Base-by-base conservation (phyloP, 2,888 invertebrate species). In the Tetranychus truncatus region DNA sequence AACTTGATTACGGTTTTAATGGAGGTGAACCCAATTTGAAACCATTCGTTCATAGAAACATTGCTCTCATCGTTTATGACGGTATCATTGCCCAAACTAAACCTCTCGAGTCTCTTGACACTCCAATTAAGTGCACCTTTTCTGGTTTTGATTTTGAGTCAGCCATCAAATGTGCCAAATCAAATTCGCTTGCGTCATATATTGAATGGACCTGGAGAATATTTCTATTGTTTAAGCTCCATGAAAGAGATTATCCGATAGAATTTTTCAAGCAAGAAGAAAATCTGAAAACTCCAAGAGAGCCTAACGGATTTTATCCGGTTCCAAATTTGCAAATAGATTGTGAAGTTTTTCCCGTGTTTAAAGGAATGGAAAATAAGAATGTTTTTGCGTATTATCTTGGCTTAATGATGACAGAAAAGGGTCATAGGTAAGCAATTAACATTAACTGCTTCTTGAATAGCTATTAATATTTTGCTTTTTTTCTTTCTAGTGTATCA, bases 151-250 rank as follows among this genome's bases (percentile, higher is more conserved):
- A 65, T 65, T 73, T 65, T 24, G 66, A 73, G 15, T 21, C 20
- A 9, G 21, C 45, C 20, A 55, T 73, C 1, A 65, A 73, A 20
- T 65, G 55, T 73, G 73, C 73, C 9, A 73, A 46, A 66, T n/a
- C 55, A 15, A 34, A n/a, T 21, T 18, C 46, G 8, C 18, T 21
- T 6, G 20, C 21, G 3, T 11, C 9, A 18, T 74, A 66, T 44
- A 44, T 65, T n/a, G 65, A 74, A 74, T 77, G 76, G 76, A 46
- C 65, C 73, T 77, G 77, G 77, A 66, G 76, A 71, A 72, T 66
- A 24, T 74, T 76, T n/a, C 66, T 77, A 20, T 11, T 65, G 20
- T 66, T 76, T 5, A 75, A 75, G 34, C 21, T 77, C 6, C 76
- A 77, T 55, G 71, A 73, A 65, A 45, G 74, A 6, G 76, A 77